A percentile compares a stretch with the other conserved stretches of the same genome.
phyloP scores from a whole-genome alignment of 1,140 invertebrate genomes.

The Ceratosolen solmsi region DNA sequence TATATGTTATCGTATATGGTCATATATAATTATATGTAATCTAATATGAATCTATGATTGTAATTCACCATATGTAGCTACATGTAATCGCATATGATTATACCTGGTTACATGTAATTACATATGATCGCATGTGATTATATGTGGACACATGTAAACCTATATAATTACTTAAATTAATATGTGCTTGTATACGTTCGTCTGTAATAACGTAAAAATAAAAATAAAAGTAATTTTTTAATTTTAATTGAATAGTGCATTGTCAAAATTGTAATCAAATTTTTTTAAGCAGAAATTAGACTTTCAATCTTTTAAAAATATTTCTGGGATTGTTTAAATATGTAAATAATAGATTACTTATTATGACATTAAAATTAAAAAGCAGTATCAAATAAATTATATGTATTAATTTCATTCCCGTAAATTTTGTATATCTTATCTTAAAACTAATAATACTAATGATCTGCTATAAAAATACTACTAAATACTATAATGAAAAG shows the following conservation, averaged over 20 bases:
- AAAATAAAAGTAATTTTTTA: neutral
- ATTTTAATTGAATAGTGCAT: neutral
- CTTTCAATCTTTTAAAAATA: neutral
- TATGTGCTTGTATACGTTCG: neutral
- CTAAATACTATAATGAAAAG: no score
- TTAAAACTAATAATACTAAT: no score
- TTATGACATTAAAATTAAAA: no score
- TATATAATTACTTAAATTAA: constrained; percentile 24
- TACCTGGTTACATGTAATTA: constrained; percentile 29
- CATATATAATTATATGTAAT: constrained; percentile 30
- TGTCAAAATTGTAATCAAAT: neutral
- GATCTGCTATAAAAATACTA: no score
- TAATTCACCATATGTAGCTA: constrained; percentile 25
- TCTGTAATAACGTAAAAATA: neutral
- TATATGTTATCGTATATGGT: constrained; percentile 9
- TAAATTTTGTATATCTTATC: no score
- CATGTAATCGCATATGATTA: constrained; percentile 27
- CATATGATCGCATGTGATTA: constrained; percentile 22
- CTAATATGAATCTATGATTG: constrained; percentile 27
- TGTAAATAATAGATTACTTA: neutral
- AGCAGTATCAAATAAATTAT: no score
- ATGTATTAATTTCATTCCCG: no score
- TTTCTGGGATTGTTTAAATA: neutral
- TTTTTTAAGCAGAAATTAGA: neutral
- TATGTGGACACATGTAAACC: constrained; percentile 28